phyloP scores from a whole-genome alignment of 2,797 vertebrate species.

The Glyptemys insculpta region DNA sequence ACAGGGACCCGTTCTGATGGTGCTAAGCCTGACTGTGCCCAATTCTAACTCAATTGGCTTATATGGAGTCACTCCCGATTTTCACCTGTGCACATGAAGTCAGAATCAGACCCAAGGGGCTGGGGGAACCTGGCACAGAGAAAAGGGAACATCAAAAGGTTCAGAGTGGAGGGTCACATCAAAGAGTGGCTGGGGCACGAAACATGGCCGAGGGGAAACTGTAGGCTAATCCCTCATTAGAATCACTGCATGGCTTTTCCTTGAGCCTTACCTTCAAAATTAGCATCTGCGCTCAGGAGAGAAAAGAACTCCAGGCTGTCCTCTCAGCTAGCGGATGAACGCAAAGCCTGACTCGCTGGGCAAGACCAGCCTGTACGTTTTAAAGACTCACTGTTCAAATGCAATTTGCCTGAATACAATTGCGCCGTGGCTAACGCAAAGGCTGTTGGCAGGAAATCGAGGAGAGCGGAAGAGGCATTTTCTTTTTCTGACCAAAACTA shows the following conservation, averaged over 20 bases:
- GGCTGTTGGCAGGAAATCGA: neutral
- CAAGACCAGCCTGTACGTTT: neutral
- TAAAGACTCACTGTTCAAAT: neutral
- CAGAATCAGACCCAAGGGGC: neutral
- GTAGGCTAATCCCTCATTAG: accelerated
- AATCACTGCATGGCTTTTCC: neutral
- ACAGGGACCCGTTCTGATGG: neutral
- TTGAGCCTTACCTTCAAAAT: neutral
- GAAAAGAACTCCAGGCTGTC: accelerated
- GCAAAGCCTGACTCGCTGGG: accelerated
- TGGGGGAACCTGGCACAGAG: neutral
- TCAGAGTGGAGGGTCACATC: neutral
- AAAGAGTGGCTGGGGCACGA: accelerated
- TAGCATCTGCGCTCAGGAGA: neutral
- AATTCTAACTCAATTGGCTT: neutral
- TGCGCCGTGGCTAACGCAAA: neutral
- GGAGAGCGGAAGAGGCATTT: accelerated
- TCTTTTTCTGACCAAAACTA: accelerated
- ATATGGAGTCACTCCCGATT: neutral
- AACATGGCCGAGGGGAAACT: neutral
- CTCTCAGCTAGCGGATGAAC: accelerated
- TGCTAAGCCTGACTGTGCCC: neutral
- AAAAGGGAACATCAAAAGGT: neutral
- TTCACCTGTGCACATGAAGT: neutral
- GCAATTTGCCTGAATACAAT: accelerated